Base-by-base conservation (phyloP, 2,797 vertebrate genomes). In the Mastacembelus armatus region DNA sequence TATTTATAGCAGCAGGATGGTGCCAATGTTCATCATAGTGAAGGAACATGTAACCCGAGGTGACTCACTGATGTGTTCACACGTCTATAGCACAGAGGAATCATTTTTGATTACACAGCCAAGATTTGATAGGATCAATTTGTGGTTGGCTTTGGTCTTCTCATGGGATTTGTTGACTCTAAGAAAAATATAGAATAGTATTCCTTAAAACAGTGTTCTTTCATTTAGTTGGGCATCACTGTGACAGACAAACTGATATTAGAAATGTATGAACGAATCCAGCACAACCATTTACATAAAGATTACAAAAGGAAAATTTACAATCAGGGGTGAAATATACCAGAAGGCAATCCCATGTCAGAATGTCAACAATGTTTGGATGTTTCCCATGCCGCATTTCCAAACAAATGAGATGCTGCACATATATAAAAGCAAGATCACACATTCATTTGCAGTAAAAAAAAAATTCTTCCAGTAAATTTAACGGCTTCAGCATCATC, bases 361-460 rank as follows among this genome's bases (percentile, higher is more conserved):
- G 16, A 38, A 19, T 40, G 29, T 61, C 21, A 33, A 15, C 18
- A 42, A 11, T 58, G 44, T 67, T 57, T 68, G 35, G 16, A 21
- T 9, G 30, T 24, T 26, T 36, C 44, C 14, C 71, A 83, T 71
- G 69, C 60, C 43, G 64, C 35, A 54, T 68, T 76, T 74, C 16
- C 45, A 54, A 71, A 75, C 36, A 30, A 9, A 38, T 67, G 54
- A 83, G 39, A 42, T 18, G 42, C 7, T 52, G 32, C 47, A 78
- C 58, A 61, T 65, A 63, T 10, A 66, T 54, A 40, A 43, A 12
- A 60, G 32, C 2, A 60, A 51, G 27, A 71, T 11, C 64, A 62
- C 60, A 72, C 68, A 62, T 61, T 69, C 12, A 74, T 58, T 42
- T 68, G 22, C 74, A 62, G 66, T 55, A n/a, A 40, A 74, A n/a